Percentiles rank a stretch among this genome's conserved stretches.
Conservation (phyloP, 2,113 vertebrate genomes). For the Thinocorus orbignyianus region DNA sequence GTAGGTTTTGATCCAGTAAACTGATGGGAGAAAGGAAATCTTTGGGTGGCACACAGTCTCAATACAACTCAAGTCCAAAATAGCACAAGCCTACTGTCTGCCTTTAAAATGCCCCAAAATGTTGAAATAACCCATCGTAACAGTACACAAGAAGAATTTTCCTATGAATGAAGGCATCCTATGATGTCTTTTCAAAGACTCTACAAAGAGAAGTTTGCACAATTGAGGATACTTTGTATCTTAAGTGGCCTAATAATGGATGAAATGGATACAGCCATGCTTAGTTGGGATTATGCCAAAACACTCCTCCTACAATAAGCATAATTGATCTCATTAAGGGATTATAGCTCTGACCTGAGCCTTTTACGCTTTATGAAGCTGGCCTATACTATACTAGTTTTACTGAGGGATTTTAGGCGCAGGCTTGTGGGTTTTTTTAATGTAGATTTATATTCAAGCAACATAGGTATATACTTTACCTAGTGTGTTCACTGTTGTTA, state of each 20-base stretch:
- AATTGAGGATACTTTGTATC: neutral
- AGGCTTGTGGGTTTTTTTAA: neutral
- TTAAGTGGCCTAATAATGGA: neutral
- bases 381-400: neutral
- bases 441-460: conserved; percentile 12
- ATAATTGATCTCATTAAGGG: neutral
- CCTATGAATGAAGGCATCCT: too few relatives aligned
- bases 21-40: neutral
- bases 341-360: neutral
- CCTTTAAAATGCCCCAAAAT: neutral
- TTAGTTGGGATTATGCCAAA: neutral
- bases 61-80: accelerated
- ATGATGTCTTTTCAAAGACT: neutral
- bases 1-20: neutral
- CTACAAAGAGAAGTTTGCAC: neutral
- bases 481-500: neutral
- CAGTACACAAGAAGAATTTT: neutral
- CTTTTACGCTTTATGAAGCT: neutral
- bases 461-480: neutral
- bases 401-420: neutral
- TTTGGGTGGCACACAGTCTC: neutral
- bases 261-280: neutral
- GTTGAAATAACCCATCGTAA: neutral
- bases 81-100: neutral
- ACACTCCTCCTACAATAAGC: neutral